Base-by-base conservation (phyloP, 1,140 invertebrate species). In the Drosophila oshimai region DNA sequence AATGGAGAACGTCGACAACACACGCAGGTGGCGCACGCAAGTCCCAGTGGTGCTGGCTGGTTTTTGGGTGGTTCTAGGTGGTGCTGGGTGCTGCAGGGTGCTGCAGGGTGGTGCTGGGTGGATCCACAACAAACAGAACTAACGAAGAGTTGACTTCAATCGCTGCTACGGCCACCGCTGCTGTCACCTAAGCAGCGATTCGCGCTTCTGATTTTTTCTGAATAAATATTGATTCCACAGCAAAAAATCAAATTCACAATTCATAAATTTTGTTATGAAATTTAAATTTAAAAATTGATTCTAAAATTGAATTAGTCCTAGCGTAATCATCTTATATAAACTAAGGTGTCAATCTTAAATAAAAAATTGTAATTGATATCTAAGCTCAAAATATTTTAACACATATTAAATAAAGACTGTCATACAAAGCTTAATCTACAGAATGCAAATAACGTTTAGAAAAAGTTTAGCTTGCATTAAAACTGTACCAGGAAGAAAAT, bases 1-100 rank as follows among this genome's bases (percentile, higher is more conserved):
- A 83, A 76, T 72, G 61, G 61, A 42, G 44, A 67, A 67, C 37
- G 61, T 72, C 74, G 67, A 57, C 72, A 70, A 41, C 72, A 57
- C 65, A 53, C 64, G 61, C 72, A 80, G 77, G 72, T 79, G 75
- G 60, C 75, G 54, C 54, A 78, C 58, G 58, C 58, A 62, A 62
- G 53, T 60, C 37, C 22, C 53, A 20, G 26, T 44, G 13, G 22
- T 7, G 12, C 7, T 20, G 5, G 7, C 5, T 22, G 13, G n/a
- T n/a, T n/a, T n/a, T n/a, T 17, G n/a, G 10, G 9, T 26, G 29
- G 39, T 22, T 7, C 18, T n/a, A 9, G n/a, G 31, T 5, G 22
- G 22, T 5, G 22, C 22, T 2, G 17, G 39, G n/a, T 24, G 39
- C 1, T 6, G 3, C 4, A 15, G 29, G 17, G 22, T 0, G 60